Evolutionary conservation across 53 echinoderm and acorn worm genomes (phyloP), one percentile per base, ranked within the genome.

Genomic region (Antedon mediterranea): DNA sequence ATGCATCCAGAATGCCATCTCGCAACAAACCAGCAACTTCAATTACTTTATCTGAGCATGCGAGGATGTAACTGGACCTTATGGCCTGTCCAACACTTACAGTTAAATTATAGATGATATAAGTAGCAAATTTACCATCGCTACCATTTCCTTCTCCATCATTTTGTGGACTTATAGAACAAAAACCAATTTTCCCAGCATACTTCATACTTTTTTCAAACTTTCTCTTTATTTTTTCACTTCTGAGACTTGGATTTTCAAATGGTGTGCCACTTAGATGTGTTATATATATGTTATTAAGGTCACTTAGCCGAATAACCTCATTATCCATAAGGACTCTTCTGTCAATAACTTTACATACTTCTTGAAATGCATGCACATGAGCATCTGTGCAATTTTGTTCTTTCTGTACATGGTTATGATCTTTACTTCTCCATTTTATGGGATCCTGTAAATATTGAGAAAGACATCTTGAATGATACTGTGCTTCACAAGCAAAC

Each of bases 401-500:
- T 11, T 37, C 37, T 11, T 37, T 37, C 37, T 37, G 37, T 37
- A 37, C 73, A 27, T 31, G 28, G 32, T 57, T 76, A 18, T 29
- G 71, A 26, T 57, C 77, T 30, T 75, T 42, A 28, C 44, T 73
- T 37, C 11, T 74, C 74, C 74, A 74, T 74, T 30, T 28, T 28
- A 74, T 29, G 4, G 74, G 30, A 74, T 74, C 32, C 4, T 28
- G 4, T 20, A 74, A 29, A 30, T 81, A 85, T 71, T 43, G 29
- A 11, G 72, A 31, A 30, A 30, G 79, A 79, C 83, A 87, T 30
- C 74, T 74, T 11, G 43, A 27, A 37, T 82, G 76, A 70, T 42
- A 84, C 28, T 84, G 28, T 0, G 84, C 81, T 34, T 80, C 84
- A 27, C 73, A 76, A 34, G 87, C 87, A 42, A 87, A 84, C 5